Conservation (phyloP, 2,113 vertebrate genomes). For the Jacana jacana region DNA sequence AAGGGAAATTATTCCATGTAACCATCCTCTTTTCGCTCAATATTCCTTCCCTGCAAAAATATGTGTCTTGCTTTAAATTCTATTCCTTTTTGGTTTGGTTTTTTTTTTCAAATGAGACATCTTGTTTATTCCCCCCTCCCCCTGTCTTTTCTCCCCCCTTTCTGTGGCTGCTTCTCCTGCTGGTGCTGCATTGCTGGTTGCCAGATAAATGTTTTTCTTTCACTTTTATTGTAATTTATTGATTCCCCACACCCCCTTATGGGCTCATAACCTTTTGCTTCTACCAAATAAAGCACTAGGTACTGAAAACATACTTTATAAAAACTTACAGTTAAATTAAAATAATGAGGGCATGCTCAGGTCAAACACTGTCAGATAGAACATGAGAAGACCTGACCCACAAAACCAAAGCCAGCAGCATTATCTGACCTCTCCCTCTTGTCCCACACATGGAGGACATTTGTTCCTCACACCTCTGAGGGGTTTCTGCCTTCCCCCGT, state of each 20-base stretch:
- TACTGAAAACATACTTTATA: not conserved
- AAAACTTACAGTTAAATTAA: not conserved
- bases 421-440: not conserved
- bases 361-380: not conserved
- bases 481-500: not conserved
- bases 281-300: not conserved
- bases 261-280: not conserved
- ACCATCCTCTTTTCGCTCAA: not conserved
- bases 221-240: slow-evolving; percentile 41
- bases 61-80: not conserved
- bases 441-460: not conserved
- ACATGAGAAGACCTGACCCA: not conserved
- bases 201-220: slow-evolving; percentile 60
- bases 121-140: slow-evolving; percentile 14
- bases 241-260: not conserved
- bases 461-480: not conserved
- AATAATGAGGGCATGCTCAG: not conserved
- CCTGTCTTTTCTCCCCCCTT: not conserved
- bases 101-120: not conserved
- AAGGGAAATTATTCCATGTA: not conserved
- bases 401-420: not conserved
- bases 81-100: not conserved
- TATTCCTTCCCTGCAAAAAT: not conserved
- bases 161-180: slow-evolving; percentile 52
- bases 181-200: slow-evolving; percentile 34